Conservation (phyloP, 2,888 invertebrate species). For the Diarsia brunnea region DNA sequence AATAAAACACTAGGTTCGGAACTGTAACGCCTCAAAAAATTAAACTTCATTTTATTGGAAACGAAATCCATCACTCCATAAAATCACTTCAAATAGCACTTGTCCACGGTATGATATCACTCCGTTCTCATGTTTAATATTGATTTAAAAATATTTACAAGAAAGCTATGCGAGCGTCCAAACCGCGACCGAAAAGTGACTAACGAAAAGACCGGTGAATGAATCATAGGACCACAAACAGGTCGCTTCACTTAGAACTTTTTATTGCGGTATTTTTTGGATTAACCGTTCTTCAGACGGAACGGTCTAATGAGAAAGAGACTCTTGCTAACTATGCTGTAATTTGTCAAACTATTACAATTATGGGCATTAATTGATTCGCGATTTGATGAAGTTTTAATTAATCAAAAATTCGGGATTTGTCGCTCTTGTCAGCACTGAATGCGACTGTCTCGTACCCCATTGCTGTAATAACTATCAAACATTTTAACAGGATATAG, state of each 20-base stretch:
- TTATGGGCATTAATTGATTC: constrained; percentile 12
- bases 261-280: constrained; percentile 85
- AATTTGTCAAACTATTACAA: constrained; percentile 23
- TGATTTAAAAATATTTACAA: constrained; percentile 82
- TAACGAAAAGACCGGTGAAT: constrained; percentile 77
- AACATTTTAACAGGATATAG: constrained; percentile 14
- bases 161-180: constrained; percentile 77
- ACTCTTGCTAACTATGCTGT: constrained; percentile 46
- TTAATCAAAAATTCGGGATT: neutral
- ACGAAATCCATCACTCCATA: constrained; percentile 36
- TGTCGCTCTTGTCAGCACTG: neutral
- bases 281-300: constrained; percentile 80
- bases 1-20: constrained; percentile 48
- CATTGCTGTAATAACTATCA: neutral
- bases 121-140: constrained; percentile 77
- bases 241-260: constrained; percentile 83
- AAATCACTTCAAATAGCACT: constrained; percentile 18
- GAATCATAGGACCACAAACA: constrained; percentile 83
- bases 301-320: constrained; percentile 76
- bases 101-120: constrained; percentile 30
- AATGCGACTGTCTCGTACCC: neutral
- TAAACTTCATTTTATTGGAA: constrained; percentile 42
- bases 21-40: constrained; percentile 49
- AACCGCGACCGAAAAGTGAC: constrained; percentile 74
- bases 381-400: constrained; percentile 7